Conservation (phyloP, 2,797 vertebrate species). For the Rhinoraja longicauda region DNA sequence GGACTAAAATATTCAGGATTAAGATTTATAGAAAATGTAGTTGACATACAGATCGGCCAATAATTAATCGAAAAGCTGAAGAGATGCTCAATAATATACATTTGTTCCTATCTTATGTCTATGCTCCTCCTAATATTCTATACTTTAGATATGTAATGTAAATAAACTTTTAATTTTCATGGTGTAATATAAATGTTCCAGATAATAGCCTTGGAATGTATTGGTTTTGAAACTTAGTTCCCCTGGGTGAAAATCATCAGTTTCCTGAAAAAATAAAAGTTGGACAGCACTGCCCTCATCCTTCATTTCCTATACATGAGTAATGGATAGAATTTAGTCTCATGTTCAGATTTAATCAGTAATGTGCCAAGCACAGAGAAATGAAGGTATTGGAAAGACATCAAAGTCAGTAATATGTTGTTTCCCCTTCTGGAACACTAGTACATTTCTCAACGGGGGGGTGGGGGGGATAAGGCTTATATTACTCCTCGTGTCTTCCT, state of each 20-base stretch:
- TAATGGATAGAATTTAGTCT: not conserved
- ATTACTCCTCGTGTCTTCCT: not conserved
- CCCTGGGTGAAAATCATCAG: not conserved
- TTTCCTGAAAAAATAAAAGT: not conserved
- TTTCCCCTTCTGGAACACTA: not conserved
- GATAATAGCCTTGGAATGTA: not conserved
- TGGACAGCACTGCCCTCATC: not conserved
- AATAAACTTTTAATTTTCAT: not conserved
- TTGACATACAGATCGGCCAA: not conserved
- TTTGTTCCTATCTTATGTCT: not conserved
- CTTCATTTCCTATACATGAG: not conserved
- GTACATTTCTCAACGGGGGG: not conserved
- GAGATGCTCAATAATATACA: not conserved
- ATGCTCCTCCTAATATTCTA: not conserved
- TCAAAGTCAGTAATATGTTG: not conserved
- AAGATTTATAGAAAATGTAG: not conserved
- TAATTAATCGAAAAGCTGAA: not conserved
- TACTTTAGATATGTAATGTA: not conserved
- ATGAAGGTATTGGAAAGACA: not conserved
- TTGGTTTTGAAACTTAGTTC: not conserved
- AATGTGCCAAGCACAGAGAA: not conserved
- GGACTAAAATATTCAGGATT: not conserved
- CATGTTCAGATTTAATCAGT: not conserved
- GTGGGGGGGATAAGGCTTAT: not conserved
- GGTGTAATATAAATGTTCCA: not conserved